Evolutionary conservation across 2,797 vertebrate genomes (phyloP).

Genomic region (Danio albolineatus): DNA sequence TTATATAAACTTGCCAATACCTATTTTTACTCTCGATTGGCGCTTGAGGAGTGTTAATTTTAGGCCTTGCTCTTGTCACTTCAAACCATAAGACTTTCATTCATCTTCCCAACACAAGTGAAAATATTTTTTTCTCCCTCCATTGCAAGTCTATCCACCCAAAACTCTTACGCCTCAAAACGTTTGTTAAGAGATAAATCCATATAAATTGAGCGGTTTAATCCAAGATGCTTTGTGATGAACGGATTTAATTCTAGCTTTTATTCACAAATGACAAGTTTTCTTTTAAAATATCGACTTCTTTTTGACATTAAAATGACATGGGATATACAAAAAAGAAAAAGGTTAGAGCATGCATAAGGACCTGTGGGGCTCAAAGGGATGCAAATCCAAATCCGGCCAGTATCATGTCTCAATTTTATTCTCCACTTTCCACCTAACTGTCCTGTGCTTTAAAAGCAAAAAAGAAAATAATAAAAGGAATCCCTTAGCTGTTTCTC

Average conservation of each 20-base stretch:
- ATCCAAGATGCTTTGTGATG: background rate
- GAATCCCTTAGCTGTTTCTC: background rate
- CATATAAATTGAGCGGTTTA: no score
- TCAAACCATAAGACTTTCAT: no score
- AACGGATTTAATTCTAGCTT: background rate
- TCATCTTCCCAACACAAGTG: no score
- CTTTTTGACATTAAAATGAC: background rate
- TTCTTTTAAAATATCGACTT: no score
- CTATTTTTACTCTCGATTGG: no score
- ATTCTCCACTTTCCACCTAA: background rate
- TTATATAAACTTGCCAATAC: no score
- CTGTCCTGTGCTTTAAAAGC: background rate
- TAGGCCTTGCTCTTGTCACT: no score
- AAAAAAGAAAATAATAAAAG: background rate
- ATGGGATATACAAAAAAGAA: conserved; percentile 12
- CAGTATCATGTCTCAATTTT: background rate
- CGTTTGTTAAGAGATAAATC: no score
- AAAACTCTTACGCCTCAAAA: no score
- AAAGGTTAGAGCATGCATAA: background rate
- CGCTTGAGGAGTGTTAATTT: no score
- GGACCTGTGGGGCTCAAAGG: background rate
- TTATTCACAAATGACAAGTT: background rate
- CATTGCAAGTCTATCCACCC: no score
- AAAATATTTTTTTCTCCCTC: no score
- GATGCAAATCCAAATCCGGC: background rate